Percentiles rank a stretch among this genome's conserved stretches.
Evolutionary conservation across 2,113 vertebrate genomes (phyloP).

Genomic region (Arvicanthis niloticus): DNA sequence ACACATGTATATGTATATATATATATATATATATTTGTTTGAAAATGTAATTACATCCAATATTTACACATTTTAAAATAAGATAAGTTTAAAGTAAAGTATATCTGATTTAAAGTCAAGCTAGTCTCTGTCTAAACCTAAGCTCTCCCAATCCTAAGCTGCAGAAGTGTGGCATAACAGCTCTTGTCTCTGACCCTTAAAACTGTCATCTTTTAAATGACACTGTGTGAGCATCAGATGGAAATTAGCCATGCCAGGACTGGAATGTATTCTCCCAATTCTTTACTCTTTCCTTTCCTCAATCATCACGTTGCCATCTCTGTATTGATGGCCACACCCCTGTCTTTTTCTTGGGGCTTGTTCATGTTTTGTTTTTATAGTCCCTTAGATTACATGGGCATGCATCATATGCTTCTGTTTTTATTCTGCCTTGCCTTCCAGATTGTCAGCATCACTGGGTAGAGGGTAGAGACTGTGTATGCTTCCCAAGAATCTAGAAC

Average conservation of each 20-base stretch:
- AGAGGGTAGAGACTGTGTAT: background rate
- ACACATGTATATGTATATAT: too few relatives aligned
- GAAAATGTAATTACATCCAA: background rate
- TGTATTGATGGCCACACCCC: background rate
- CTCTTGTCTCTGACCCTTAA: background rate
- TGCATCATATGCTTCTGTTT: background rate
- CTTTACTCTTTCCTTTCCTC: background rate
- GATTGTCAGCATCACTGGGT: background rate
- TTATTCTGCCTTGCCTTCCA: background rate
- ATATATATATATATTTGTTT: background rate
- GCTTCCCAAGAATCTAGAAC: background rate
- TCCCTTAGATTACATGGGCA: background rate
- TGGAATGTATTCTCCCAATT: background rate
- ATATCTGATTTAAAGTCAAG: background rate
- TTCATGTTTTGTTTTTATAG: too few relatives aligned
- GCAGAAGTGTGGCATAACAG: too few relatives aligned
- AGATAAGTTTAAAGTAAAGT: background rate
- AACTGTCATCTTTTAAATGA: background rate
- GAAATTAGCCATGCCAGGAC: background rate
- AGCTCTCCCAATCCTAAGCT: background rate
- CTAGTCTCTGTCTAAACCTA: background rate
- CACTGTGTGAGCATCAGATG: rapidly evolving
- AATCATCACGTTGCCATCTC: background rate
- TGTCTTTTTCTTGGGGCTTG: background rate
- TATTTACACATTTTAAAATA: background rate